Evolutionary conservation across 2,888 invertebrate species (phyloP).

Genomic region (Polydrusus tereticollis): DNA sequence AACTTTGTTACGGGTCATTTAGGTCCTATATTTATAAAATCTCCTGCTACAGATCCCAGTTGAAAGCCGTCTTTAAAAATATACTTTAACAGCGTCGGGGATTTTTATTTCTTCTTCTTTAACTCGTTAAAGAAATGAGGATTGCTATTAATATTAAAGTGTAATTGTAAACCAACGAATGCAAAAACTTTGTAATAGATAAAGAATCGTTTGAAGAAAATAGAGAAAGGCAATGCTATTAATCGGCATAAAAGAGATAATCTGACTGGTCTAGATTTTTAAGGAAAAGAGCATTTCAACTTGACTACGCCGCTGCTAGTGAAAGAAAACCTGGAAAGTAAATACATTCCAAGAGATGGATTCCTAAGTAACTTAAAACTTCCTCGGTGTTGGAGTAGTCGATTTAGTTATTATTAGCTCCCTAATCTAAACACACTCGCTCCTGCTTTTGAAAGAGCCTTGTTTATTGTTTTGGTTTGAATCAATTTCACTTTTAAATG

Average conservation of each 20-base stretch:
- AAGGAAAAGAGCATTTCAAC: no score
- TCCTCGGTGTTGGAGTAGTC: conserved; percentile 26
- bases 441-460: conserved; percentile 24
- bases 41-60: neutral
- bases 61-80: conserved; percentile 1
- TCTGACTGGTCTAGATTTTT: no score
- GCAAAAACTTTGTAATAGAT: no score
- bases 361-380: conserved; percentile 29
- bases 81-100: neutral
- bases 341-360: conserved; percentile 15
- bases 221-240: no score
- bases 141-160: no score
- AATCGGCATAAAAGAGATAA: no score
- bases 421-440: conserved; percentile 29
- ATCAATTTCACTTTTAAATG: conserved; percentile 28
- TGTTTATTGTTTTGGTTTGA: conserved; percentile 32
- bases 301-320: neutral
- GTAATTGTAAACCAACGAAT: no score
- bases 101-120: neutral
- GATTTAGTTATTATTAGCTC: conserved; percentile 38
- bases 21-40: conserved; percentile 1
- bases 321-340: conserved; percentile 21
- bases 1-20: conserved; percentile 18
- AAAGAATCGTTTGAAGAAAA: no score
- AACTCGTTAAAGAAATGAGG: no score